Conservation (phyloP, 2,797 vertebrate species). For the Gymnodraco acuticeps region DNA sequence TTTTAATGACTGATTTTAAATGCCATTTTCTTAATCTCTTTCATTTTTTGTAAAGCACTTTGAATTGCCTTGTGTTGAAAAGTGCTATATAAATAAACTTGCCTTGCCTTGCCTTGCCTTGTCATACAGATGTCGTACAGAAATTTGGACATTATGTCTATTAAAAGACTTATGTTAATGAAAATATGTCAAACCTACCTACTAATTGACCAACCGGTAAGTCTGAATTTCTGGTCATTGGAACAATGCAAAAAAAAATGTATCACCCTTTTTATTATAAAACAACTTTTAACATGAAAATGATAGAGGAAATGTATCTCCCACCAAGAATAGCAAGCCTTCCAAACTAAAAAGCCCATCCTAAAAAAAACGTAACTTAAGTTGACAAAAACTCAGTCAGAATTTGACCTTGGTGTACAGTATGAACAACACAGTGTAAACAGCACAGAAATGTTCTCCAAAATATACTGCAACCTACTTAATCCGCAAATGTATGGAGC, state of each 20-base stretch:
- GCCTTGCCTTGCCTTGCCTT: too few species aligned
- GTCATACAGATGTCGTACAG: background rate
- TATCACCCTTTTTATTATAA: background rate
- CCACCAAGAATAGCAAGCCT: background rate
- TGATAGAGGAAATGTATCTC: background rate
- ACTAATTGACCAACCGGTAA: background rate
- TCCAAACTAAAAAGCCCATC: background rate
- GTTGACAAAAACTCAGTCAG: too few species aligned
- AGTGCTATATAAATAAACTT: too few species aligned
- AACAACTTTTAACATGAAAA: background rate
- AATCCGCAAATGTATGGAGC: background rate
- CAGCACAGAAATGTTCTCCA: background rate
- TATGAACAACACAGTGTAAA: background rate
- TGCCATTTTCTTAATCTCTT: too few species aligned
- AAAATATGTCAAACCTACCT: background rate
- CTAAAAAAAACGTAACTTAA: background rate
- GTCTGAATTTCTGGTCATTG: too few species aligned
- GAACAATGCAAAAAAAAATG: background rate
- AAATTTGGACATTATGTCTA: background rate
- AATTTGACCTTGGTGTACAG: background rate
- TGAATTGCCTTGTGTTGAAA: too few species aligned
- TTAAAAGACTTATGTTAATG: background rate
- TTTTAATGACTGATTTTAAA: too few species aligned
- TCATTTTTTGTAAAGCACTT: too few species aligned
- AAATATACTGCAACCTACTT: background rate